Percentiles rank a stretch among this genome's conserved stretches.
Conservation (phyloP, 2,888 invertebrate genomes). For the Andrena flavipes region DNA sequence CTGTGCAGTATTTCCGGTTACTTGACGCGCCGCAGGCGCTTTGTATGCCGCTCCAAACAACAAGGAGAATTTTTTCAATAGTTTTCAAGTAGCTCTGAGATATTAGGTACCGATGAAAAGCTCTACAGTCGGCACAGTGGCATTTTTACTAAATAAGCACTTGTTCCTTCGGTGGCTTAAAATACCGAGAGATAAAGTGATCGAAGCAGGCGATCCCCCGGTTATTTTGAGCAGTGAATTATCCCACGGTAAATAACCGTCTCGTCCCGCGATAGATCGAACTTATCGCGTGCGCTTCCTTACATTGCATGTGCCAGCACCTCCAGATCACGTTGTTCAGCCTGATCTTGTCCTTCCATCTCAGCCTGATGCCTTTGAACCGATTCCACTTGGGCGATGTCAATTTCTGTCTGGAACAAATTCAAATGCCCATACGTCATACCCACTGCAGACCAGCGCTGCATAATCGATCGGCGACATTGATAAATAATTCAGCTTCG, state of each 20-base stretch:
- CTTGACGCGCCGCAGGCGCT: neutral
- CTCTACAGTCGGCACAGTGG: too few species aligned
- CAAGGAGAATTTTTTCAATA: neutral
- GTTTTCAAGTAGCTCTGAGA: too few species aligned
- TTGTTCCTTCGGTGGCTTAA: too few species aligned
- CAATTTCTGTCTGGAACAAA: constrained; percentile 95
- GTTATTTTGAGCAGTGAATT: neutral
- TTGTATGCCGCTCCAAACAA: neutral
- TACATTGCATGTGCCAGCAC: constrained; percentile 99
- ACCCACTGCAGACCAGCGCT: constrained; percentile 55
- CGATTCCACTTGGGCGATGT: constrained; percentile 99
- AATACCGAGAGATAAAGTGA: neutral
- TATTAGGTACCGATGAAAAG: neutral
- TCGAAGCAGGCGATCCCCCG: neutral
- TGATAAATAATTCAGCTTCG: neutral
- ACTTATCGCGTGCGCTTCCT: constrained; percentile 82
- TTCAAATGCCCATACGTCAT: constrained; percentile 74
- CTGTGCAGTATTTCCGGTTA: constrained; percentile 39
- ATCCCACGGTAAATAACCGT: neutral
- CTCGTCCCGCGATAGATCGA: neutral
- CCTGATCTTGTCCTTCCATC: constrained; percentile 99
- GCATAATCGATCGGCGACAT: neutral
- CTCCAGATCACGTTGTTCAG: constrained; percentile 99
- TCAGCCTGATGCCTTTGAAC: constrained; percentile 98
- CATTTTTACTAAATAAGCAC: too few species aligned